phyloP scores from a whole-genome alignment of 2,113 vertebrate species.

The Pollachius pollachius region DNA sequence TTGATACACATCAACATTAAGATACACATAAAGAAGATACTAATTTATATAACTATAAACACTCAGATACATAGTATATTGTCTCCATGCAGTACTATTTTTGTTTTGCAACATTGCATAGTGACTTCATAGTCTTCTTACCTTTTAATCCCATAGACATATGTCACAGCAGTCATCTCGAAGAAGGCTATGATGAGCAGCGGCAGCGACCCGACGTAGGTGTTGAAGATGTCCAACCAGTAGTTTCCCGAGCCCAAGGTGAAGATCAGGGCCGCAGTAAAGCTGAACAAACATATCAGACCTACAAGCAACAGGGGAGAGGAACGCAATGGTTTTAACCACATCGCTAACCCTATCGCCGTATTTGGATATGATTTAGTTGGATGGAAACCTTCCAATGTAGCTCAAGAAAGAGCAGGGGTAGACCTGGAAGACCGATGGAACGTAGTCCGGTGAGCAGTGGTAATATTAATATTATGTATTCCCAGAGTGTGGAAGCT shows the following conservation, averaged over 20 bases:
- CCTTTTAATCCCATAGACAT: constrained; percentile 80
- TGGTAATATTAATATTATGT: no score
- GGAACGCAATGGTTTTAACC: neutral
- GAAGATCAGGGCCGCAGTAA: constrained; percentile 76
- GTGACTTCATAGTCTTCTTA: constrained; percentile 27
- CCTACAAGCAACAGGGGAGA: constrained; percentile 49
- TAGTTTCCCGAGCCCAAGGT: constrained; percentile 82
- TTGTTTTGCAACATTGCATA: no score
- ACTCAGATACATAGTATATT: no score
- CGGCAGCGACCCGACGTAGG: constrained; percentile 72
- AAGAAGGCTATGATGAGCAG: constrained; percentile 81
- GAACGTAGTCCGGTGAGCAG: neutral
- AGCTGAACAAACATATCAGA: constrained; percentile 71
- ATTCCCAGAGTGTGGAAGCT: no score
- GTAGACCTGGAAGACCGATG: neutral
- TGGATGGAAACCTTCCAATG: no score
- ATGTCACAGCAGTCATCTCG: constrained; percentile 72
- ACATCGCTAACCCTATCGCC: neutral
- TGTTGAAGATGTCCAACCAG: constrained; percentile 86
- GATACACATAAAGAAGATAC: no score
- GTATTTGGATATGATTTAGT: neutral
- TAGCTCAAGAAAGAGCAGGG: neutral
- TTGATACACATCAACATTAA: neutral
- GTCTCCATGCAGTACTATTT: no score
- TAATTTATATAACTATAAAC: no score